Evolutionary conservation across 2,113 vertebrate genomes (phyloP), one percentile per base, ranked within the genome.

Genomic region (Hassar affinis): DNA sequence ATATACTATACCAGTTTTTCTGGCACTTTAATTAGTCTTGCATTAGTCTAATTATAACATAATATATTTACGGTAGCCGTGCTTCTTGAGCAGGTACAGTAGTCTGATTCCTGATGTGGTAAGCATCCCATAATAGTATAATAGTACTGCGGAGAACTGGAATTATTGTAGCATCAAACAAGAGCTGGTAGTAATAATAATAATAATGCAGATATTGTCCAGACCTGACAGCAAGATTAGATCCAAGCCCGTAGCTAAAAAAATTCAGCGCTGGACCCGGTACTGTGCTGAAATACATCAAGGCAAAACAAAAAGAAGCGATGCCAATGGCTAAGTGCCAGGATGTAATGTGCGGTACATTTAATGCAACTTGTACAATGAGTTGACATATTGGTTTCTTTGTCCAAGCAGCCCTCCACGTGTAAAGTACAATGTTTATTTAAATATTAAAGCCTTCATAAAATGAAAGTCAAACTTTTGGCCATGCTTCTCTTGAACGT

Each of bases 181-280:
- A 27, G 30, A 25, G 45, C 47, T 74, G 18, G 7, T 74, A 74
- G 49, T 9, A 51, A n/a, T n/a, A n/a, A n/a, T n/a, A n/a, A n/a
- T n/a, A n/a, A n/a, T n/a, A n/a, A n/a, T n/a, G n/a, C 25, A 8
- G 71, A 74, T 74, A 51, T 51, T 74, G 45, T 74, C 45, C 71
- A 74, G 45, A 30, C 45, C 71, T 74, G 25, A 74, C 14, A 27
- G 45, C 15, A 14, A n/a, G 69, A 74, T 74, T 27, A 52, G 33
- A 4, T 52, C 72, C 72, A 75, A 15, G 71, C 30, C 15, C 33
- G 15, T 14, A 49, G 69, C 42, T n/a, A n/a, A n/a, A 47, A 52
- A 49, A 14, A 27, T 18, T 47, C 22, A 25, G 38, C 20, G 10
- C 38, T 68, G 20, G 35, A 69, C 42, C 35, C 66, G 45, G 17